These are phyloP conservation scores for Xestia xanthographa DNA, from an alignment of 2,888 invertebrate species.

Conservation along the genomic window DNA sequence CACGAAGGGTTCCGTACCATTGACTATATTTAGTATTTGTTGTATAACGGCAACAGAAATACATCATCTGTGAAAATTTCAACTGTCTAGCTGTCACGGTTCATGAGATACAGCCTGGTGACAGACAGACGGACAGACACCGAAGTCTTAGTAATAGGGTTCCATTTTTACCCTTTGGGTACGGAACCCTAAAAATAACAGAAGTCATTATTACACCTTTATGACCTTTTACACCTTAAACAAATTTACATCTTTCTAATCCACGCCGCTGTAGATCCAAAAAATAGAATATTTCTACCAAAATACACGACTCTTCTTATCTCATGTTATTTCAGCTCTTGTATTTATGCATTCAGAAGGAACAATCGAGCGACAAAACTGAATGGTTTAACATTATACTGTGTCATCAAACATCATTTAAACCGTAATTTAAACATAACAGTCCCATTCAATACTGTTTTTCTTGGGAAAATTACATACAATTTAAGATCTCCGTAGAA, in stretches of 20 bases:
- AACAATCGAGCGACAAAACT: constrained; percentile 21
- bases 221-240: no score
- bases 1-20: no score
- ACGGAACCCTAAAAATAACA: no score
- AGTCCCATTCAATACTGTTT: constrained; percentile 24
- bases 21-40: no score
- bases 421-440: constrained; percentile 27
- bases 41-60: no score
- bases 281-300: background rate
- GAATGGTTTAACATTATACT: constrained; percentile 13
- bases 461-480: constrained; percentile 22
- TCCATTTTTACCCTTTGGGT: no score
- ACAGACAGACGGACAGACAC: no score
- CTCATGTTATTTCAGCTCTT: background rate
- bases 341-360: background rate
- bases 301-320: background rate
- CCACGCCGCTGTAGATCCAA: background rate
- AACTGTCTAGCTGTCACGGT: no score
- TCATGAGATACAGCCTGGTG: no score
- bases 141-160: no score
- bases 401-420: constrained; percentile 10
- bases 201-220: no score
- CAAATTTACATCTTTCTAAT: background rate
- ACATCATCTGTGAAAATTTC: no score
- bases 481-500: background rate